phyloP scores from a whole-genome alignment of 2,797 vertebrate genomes.

The Hyperoplus immaculatus region DNA sequence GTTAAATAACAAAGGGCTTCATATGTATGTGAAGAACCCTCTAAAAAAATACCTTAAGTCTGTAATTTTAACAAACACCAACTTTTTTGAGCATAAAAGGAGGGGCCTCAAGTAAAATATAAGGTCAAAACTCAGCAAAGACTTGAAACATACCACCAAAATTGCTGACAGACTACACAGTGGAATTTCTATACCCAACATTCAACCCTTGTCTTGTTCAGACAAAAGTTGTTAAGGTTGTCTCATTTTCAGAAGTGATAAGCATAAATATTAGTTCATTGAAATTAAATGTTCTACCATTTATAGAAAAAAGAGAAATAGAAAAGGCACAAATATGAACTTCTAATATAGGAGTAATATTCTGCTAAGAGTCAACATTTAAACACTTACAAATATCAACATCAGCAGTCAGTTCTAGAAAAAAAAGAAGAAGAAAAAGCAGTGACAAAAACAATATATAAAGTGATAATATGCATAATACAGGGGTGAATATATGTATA shows the following conservation, averaged over 20 bases:
- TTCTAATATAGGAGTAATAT: slow-evolving; percentile 47
- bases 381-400: slow-evolving; percentile 39
- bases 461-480: slow-evolving; percentile 42
- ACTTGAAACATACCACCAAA: slow-evolving; percentile 41
- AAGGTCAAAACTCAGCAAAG: slow-evolving; percentile 44
- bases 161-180: slow-evolving; percentile 48
- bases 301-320: slow-evolving; percentile 8
- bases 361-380: slow-evolving; percentile 23
- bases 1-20: slow-evolving; percentile 62
- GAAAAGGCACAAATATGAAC: slow-evolving; percentile 51
- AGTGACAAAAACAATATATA: slow-evolving; percentile 20
- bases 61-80: slow-evolving; percentile 11
- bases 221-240: slow-evolving; percentile 9
- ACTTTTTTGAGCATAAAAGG: slow-evolving; percentile 35
- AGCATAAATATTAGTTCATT: slow-evolving; percentile 69
- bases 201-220: slow-evolving; percentile 8
- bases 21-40: slow-evolving; percentile 52
- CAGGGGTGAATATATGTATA: slow-evolving; percentile 39
- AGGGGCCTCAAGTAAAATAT: slow-evolving; percentile 40
- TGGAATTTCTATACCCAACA: slow-evolving; percentile 47
- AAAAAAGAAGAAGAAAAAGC: slow-evolving; percentile 18
- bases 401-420: slow-evolving; percentile 15
- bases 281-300: slow-evolving; percentile 27
- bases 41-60: slow-evolving; percentile 21
- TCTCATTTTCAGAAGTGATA: background rate